Evolutionary conservation across 2,113 vertebrate genomes (phyloP).

Genomic region (Prolemur simus): DNA sequence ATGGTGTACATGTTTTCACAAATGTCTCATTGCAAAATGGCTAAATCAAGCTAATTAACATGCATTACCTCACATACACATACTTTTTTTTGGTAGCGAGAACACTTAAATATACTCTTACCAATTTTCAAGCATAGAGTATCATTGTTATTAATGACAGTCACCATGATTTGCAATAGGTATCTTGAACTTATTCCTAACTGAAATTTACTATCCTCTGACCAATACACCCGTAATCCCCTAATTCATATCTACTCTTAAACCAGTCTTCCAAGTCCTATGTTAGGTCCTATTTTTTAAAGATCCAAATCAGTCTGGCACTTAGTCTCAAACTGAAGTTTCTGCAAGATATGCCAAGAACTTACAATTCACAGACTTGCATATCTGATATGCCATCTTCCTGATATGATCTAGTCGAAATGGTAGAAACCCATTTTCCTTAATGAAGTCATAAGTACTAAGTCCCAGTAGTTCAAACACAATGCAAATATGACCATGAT

Average conservation of each 20-base stretch:
- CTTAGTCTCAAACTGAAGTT: neutral
- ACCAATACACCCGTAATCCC: neutral
- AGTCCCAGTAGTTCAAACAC: conserved; percentile 92
- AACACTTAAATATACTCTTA: neutral
- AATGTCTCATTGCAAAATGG: neutral
- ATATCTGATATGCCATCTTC: conserved; percentile 91
- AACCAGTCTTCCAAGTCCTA: neutral
- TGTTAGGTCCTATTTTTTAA: neutral
- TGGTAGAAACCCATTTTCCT: conserved; percentile 93
- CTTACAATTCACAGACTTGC: conserved; percentile 92
- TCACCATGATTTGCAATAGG: neutral
- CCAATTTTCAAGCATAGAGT: neutral
- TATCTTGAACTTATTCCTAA: neutral
- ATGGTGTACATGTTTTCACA: neutral
- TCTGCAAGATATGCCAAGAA: conserved; percentile 17
- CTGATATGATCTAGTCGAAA: conserved; percentile 91
- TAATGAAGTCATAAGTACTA: conserved; percentile 95
- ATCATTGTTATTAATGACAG: neutral
- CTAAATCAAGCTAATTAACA: neutral
- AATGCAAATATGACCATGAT: conserved; percentile 91
- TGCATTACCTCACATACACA: neutral
- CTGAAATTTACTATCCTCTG: neutral
- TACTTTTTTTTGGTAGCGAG: neutral
- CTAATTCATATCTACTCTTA: neutral
- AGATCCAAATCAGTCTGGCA: neutral